phyloP scores from a whole-genome alignment of 2,797 vertebrate species.

The Amphiprion clarkii region DNA sequence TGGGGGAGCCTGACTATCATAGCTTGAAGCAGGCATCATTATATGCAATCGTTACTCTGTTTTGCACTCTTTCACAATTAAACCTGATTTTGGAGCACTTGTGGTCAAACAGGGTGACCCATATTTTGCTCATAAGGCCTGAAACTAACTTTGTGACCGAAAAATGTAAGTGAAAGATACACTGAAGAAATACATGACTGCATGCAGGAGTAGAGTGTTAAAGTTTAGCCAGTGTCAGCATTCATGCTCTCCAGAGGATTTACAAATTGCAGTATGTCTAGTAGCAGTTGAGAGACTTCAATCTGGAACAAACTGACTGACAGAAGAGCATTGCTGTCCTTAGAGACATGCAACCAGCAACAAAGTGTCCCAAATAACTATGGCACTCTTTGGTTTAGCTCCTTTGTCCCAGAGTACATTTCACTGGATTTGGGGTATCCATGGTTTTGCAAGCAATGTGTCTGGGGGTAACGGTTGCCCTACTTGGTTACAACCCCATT shows the following conservation, averaged over 20 bases:
- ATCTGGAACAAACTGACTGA: conserved; percentile 32
- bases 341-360: not conserved
- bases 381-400: conserved; percentile 18
- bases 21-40: not conserved
- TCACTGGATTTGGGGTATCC: conserved; percentile 51
- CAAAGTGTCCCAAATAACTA: conserved; percentile 8
- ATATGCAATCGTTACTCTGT: not conserved
- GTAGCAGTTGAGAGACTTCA: conserved; percentile 1
- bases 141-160: not conserved
- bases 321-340: not conserved
- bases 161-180: not conserved
- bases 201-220: too few species aligned
- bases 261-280: not conserved
- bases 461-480: conserved; percentile 8
- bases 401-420: conserved; percentile 33
- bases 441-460: conserved; percentile 48
- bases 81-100: not conserved
- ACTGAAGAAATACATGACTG: not conserved
- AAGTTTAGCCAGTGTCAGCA: not conserved
- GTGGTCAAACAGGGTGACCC: too few species aligned
- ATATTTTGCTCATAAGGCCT: not conserved
- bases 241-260: not conserved
- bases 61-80: not conserved
- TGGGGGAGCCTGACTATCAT: conserved; percentile 8
- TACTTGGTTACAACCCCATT: conserved; percentile 39